Percentiles rank a stretch among this genome's conserved stretches.
Conservation (phyloP, 1,140 invertebrate species). For the Lepeophtheirus salmonis region DNA sequence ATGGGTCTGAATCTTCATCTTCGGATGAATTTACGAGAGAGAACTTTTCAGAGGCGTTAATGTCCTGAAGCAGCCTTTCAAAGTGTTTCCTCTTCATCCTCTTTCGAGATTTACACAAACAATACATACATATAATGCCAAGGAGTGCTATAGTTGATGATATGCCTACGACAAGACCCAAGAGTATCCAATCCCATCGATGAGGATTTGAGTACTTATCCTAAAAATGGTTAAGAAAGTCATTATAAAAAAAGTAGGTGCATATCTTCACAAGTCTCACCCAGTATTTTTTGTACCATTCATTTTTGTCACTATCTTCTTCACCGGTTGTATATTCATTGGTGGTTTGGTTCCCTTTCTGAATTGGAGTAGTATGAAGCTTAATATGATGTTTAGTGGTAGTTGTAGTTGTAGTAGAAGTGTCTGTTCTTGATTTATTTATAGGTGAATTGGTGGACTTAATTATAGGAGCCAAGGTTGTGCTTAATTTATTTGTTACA, state of each 20-base stretch:
- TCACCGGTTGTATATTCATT: background rate
- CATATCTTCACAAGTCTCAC: background rate
- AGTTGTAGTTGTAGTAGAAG: background rate
- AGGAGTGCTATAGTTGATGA: background rate
- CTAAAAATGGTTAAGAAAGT: background rate
- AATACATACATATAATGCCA: background rate
- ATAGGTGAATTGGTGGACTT: background rate
- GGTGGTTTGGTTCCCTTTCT: background rate
- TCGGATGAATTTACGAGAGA: background rate
- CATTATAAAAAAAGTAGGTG: background rate
- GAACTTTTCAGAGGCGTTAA: slow-evolving; percentile 9
- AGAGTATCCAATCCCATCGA: background rate
- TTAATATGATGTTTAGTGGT: too few species aligned
- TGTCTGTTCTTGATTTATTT: background rate
- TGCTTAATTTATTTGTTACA: too few species aligned
- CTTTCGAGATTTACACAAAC: background rate
- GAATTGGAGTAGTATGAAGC: too few species aligned
- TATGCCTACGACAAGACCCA: background rate
- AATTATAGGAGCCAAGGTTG: background rate
- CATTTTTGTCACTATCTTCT: background rate
- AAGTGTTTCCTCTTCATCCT: background rate
- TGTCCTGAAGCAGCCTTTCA: background rate
- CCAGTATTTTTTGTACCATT: background rate
- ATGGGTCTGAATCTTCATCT: slow-evolving; percentile 1
- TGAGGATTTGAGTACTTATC: background rate